phyloP scores from a whole-genome alignment of 1,140 invertebrate species.

The Calosoma granatense region DNA sequence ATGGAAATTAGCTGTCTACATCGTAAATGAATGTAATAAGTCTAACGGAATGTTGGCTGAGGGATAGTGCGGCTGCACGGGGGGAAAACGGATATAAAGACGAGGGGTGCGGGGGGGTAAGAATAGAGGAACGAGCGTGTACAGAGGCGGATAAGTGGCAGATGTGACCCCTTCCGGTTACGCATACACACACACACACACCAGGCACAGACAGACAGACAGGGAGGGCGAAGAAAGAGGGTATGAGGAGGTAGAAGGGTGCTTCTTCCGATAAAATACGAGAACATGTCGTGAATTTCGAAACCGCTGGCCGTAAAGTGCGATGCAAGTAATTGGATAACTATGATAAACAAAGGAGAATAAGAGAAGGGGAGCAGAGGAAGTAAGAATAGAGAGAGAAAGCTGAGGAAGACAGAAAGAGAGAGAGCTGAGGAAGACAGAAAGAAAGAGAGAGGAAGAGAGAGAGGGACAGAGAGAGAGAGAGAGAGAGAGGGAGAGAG shows the following conservation, averaged over 20 bases:
- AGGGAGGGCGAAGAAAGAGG: too few species aligned
- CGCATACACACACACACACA: too few species aligned
- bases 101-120: background rate
- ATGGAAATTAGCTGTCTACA: slow-evolving; percentile 9
- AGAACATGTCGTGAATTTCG: background rate
- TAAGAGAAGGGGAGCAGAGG: background rate
- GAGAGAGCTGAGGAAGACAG: background rate
- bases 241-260: background rate
- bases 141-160: slow-evolving; percentile 3
- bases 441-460: background rate
- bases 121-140: too few species aligned
- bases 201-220: too few species aligned
- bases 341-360: slow-evolving; percentile 5
- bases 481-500: background rate
- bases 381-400: background rate
- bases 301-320: slow-evolving; percentile 1
- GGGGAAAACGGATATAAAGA: background rate
- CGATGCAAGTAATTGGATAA: slow-evolving; percentile 8
- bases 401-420: background rate
- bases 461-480: background rate
- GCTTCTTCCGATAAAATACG: slow-evolving; percentile 6
- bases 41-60: background rate
- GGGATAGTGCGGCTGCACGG: background rate
- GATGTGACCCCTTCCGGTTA: background rate
- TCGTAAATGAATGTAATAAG: slow-evolving; percentile 8